Percentiles rank a stretch among this genome's conserved stretches.
Conservation (phyloP, 2,888 invertebrate genomes). For the Agrochola lota region DNA sequence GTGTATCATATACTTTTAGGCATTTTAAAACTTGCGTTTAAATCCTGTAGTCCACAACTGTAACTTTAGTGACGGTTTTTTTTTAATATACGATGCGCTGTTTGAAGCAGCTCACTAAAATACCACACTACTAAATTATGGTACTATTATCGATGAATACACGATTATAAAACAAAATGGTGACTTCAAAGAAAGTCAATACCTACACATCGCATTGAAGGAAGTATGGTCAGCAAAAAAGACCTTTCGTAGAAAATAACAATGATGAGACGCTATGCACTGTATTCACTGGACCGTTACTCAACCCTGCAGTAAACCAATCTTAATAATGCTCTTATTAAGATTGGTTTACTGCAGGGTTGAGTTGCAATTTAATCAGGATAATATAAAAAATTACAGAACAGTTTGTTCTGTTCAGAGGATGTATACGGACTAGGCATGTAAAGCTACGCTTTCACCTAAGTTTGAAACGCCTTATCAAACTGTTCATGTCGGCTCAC, state of each 20-base stretch:
- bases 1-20: too few relatives aligned
- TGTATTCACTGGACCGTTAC: neutral
- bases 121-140: too few relatives aligned
- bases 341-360: too few relatives aligned
- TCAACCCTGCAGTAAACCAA: neutral
- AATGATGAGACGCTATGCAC: neutral
- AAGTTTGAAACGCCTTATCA: conserved; percentile 24
- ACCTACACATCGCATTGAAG: neutral
- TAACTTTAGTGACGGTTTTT: neutral
- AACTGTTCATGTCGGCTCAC: neutral
- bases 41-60: too few relatives aligned
- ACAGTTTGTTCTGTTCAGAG: too few relatives aligned
- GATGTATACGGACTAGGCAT: neutral
- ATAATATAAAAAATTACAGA: neutral
- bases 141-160: neutral
- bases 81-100: neutral
- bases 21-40: too few relatives aligned
- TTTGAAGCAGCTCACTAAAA: neutral
- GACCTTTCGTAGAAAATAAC: neutral
- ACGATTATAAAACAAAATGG: neutral
- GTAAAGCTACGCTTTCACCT: neutral
- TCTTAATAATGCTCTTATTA: too few relatives aligned
- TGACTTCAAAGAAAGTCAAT: neutral
- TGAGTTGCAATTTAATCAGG: too few relatives aligned
- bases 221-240: neutral